Evolutionary conservation across 2,113 vertebrate species (phyloP).

Genomic region (Mixornis gularis): DNA sequence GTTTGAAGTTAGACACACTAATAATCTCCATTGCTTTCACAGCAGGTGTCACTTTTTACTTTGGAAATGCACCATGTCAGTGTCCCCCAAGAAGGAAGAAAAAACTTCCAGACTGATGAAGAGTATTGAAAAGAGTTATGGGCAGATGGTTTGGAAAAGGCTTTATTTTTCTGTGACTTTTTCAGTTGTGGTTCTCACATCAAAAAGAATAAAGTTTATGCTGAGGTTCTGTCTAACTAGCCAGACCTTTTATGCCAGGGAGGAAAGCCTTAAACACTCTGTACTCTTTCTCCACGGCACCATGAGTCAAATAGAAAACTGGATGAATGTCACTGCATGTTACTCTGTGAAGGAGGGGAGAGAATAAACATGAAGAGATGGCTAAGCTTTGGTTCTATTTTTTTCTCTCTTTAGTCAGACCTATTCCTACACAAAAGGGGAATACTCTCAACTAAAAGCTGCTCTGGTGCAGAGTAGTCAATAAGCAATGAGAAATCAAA

Average conservation of each 20-base stretch:
- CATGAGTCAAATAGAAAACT: not conserved
- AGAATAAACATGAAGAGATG: not conserved
- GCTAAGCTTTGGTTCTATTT: not conserved
- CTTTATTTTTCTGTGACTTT: not conserved
- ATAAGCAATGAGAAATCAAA: not conserved
- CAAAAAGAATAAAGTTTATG: not conserved
- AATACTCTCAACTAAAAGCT: not conserved
- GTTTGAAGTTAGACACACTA: constrained; percentile 22
- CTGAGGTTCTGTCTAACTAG: not conserved
- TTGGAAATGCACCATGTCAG: not conserved
- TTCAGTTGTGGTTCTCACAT: not conserved
- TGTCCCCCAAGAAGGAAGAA: not conserved
- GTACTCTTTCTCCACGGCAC: not conserved
- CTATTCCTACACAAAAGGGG: not conserved
- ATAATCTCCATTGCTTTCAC: constrained; percentile 21
- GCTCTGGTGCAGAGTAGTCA: not conserved
- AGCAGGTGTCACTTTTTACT: constrained; percentile 9
- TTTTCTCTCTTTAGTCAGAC: not conserved
- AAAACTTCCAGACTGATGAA: not conserved
- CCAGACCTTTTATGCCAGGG: not conserved
- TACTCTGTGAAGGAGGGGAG: not conserved
- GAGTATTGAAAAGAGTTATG: not conserved
- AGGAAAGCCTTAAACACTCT: not conserved
- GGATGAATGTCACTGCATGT: not conserved
- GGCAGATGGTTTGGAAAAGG: not conserved